Conservation (phyloP, 2,113 vertebrate species). For the Sisor rabdophorus region DNA sequence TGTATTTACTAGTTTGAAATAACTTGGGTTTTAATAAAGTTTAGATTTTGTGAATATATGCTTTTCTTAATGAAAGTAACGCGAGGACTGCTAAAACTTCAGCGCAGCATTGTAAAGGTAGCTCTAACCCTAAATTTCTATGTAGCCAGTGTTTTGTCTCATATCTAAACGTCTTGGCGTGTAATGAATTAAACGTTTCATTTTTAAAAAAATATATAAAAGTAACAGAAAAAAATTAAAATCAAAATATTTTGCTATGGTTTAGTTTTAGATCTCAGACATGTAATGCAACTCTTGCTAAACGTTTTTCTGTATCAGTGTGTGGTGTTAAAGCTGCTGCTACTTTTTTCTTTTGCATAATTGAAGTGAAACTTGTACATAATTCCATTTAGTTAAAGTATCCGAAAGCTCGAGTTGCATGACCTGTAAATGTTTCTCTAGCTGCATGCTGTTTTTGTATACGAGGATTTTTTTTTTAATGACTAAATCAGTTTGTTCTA, state of each 20-base stretch:
- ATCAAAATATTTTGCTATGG: slow-evolving; percentile 67
- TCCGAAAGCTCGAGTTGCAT: slow-evolving; percentile 73
- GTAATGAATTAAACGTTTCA: slow-evolving; percentile 72
- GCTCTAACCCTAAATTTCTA: slow-evolving; percentile 93
- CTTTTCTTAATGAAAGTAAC: slow-evolving; percentile 90
- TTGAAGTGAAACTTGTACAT: slow-evolving; percentile 61
- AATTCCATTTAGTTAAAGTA: slow-evolving; percentile 56
- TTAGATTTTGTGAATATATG: slow-evolving; percentile 88
- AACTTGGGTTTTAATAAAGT: slow-evolving; percentile 91
- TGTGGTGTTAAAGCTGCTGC: slow-evolving; percentile 70
- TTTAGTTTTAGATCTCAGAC: slow-evolving; percentile 56
- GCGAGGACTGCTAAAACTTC: slow-evolving; percentile 96
- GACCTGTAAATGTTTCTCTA: slow-evolving; percentile 65
- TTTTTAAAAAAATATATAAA: slow-evolving; percentile 58
- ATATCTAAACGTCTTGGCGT: slow-evolving; percentile 77
- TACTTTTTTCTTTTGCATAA: slow-evolving; percentile 70
- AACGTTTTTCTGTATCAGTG: slow-evolving; percentile 64
- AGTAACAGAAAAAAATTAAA: slow-evolving; percentile 52
- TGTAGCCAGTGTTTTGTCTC: slow-evolving; percentile 83
- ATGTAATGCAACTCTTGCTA: slow-evolving; percentile 77
- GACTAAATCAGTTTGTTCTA: slow-evolving; percentile 58
- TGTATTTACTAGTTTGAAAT: slow-evolving; percentile 78
- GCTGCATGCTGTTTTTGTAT: slow-evolving; percentile 64
- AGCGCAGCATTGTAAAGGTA: slow-evolving; percentile 95
- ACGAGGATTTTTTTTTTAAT: slow-evolving; percentile 44